Percentiles rank a stretch among this genome's conserved stretches.
Conservation (phyloP, 2,888 invertebrate species). For the Limnephilus auricula region DNA sequence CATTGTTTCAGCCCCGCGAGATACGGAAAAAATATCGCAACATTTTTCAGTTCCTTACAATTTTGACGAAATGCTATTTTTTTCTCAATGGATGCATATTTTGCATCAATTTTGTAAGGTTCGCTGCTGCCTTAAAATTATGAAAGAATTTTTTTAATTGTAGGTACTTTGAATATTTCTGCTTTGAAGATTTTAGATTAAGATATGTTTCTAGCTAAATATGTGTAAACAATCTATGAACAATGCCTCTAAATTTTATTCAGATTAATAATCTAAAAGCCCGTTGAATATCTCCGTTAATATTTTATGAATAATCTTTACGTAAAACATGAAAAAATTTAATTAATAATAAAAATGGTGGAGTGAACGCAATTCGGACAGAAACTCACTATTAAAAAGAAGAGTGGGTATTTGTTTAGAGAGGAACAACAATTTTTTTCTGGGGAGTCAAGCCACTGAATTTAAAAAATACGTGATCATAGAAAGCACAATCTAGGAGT, state of each 20-base stretch:
- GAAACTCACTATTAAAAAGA: background rate
- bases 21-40: constrained; percentile 51
- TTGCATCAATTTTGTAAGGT: constrained; percentile 46
- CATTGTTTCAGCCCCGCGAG: constrained; percentile 46
- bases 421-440: too few relatives aligned
- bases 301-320: too few relatives aligned
- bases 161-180: constrained; percentile 31
- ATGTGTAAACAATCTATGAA: constrained; percentile 6
- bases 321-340: background rate
- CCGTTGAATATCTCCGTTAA: background rate
- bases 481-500: too few relatives aligned
- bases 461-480: too few relatives aligned
- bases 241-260: background rate
- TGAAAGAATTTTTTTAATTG: constrained; percentile 13
- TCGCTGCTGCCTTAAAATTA: constrained; percentile 7
- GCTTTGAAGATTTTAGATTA: constrained; percentile 20
- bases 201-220: constrained; percentile 12
- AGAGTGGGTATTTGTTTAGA: too few relatives aligned
- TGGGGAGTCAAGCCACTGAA: too few relatives aligned
- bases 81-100: constrained; percentile 55
- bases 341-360: background rate
- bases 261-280: background rate
- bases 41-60: constrained; percentile 32
- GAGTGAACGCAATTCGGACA: background rate
- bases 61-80: constrained; percentile 55